Evolutionary conservation across 2,888 invertebrate species (phyloP), one percentile per base, ranked within the genome.

Genomic region (Escarpia spicata): DNA sequence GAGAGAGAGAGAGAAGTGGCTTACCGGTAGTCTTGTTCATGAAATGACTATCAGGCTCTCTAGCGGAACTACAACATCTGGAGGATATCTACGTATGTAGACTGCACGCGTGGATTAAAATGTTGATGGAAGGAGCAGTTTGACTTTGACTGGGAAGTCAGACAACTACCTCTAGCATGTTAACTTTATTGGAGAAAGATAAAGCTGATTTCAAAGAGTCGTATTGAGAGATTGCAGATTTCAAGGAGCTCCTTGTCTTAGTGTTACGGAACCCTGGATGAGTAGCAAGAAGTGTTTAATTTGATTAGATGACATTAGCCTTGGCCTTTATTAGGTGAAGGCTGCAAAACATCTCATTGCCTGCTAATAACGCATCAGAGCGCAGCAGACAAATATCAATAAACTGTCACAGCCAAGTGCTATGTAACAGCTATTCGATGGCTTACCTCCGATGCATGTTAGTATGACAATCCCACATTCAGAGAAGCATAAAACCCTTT

Each of bases 401-500:
- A 75, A 75, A 26, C 26, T 75, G 75, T 75, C 75, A 75, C 75
- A 75, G 75, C 75, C 75, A 75, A 75, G 75, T 75, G 75, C 75
- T n/a, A 75, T 2, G 75, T n/a, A 75, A 75, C n/a, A 75, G n/a
- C 75, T 75, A 26, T 26, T 75, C 26, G 26, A 3, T 26, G 26
- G 75, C 52, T 3, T 26, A 75, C 75, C 75, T 26, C n/a, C 26
- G 19, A 6, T 75, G n/a, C 75, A 26, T 75, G 75, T 52, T 52
- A 3, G 52, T 75, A 26, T 26, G 75, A 75, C 75, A 6, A 6
- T 26, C 75, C 2, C 26, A 75, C 75, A 75, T 52, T 52, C 52
- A 52, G 52, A 52, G 52, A 52, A 52, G 26, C 75, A 26, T 26
- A 75, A 2, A 75, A 75, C 19, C 8, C 8, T 52, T 15, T 75